Conservation (phyloP, 2,113 vertebrate genomes). For the Accipiter cooperii region DNA sequence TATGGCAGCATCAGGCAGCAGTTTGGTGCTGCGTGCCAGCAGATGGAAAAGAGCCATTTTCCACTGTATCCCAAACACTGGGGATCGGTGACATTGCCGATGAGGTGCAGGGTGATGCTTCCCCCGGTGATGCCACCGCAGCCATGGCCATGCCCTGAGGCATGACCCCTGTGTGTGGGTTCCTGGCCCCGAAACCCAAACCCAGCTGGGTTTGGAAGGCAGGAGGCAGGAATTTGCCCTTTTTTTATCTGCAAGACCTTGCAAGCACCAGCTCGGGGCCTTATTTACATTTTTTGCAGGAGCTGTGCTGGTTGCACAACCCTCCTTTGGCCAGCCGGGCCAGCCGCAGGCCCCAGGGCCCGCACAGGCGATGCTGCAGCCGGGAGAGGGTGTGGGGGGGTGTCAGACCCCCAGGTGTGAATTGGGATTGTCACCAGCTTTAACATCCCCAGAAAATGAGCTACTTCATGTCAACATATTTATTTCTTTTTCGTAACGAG, state of each 20-base stretch:
- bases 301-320: not conserved
- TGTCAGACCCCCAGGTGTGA: not conserved
- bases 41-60: not conserved
- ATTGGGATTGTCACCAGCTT: not conserved
- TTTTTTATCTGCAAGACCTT: not conserved
- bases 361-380: not conserved
- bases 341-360: fast-evolving
- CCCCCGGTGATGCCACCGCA: not conserved
- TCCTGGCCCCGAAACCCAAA: not conserved
- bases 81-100: fast-evolving
- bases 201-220: no score
- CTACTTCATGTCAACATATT: not conserved
- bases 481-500: not conserved
- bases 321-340: fast-evolving
- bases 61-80: not conserved
- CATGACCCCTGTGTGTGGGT: fast-evolving
- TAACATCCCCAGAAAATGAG: not conserved
- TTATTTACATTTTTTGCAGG: not conserved
- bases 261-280: not conserved
- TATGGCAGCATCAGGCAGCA: not conserved
- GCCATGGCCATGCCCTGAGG: not conserved
- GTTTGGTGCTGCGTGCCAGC: not conserved
- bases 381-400: not conserved
- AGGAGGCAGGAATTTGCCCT: not conserved
- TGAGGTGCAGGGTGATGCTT: not conserved